phyloP scores from a whole-genome alignment of 2,113 vertebrate genomes.

The Pantherophis guttatus region DNA sequence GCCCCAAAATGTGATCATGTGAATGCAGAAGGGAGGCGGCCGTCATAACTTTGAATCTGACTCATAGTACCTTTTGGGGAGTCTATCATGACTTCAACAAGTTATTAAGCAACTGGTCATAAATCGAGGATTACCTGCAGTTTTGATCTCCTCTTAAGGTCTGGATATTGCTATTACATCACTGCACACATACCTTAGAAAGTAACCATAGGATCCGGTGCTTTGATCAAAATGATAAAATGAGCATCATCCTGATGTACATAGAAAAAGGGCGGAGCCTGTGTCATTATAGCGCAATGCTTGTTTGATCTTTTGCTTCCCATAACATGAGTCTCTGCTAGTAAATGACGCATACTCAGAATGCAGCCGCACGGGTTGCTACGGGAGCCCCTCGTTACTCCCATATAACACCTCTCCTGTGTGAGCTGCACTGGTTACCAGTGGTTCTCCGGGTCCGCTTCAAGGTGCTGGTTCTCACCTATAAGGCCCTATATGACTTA shows the following conservation, averaged over 20 bases:
- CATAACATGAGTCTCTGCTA: neutral
- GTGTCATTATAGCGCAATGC: neutral
- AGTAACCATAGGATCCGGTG: neutral
- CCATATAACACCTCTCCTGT: too few species aligned
- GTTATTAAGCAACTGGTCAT: neutral
- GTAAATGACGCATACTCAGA: too few species aligned
- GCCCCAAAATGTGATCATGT: neutral
- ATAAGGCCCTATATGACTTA: too few species aligned
- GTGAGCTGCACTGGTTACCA: too few species aligned
- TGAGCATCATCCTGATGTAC: neutral
- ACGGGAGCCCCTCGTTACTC: too few species aligned
- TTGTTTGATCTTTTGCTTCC: neutral
- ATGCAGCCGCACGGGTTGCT: too few species aligned
- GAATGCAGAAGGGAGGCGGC: neutral
- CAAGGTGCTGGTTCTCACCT: too few species aligned
- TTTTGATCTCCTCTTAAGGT: neutral
- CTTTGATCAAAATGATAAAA: neutral
- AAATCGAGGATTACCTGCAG: neutral
- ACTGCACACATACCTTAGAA: neutral
- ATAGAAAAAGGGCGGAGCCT: neutral
- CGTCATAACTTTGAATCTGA: neutral
- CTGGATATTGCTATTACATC: neutral
- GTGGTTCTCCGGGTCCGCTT: too few species aligned
- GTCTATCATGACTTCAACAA: neutral
- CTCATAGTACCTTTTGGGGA: neutral